Evolutionary conservation across 2,888 invertebrate genomes (phyloP), one percentile per base, ranked within the genome.

Genomic region (Chironomus riparius): DNA sequence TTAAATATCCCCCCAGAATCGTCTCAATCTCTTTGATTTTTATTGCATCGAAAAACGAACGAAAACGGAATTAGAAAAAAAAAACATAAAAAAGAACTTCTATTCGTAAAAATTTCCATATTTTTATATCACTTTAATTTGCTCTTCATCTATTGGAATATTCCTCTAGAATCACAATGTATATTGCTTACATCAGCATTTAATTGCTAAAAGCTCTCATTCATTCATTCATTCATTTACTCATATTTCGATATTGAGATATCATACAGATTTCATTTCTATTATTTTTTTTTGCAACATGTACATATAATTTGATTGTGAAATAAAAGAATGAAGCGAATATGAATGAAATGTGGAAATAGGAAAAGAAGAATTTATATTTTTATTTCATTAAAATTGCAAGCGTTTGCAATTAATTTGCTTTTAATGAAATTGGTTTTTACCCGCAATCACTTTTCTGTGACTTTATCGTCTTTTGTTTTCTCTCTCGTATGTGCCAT

Each of bases 381-480:
- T 73, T 74, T 74, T 47, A 74, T 74, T 74, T 68, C 62, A 74
- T 74, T 74, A 74, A 74, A 74, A 68, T 74, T 62, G 74, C 74
- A 68, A 74, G 48, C 74, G 74, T 74, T 74, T 74, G 74, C 74
- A 74, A 74, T 74, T 74, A 74, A 74, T 74, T 74, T 68, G 74
- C 74, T 74, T 74, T 74, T 74, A 74, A 68, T 74, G 74, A 74
- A 74, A 74, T 74, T 74, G 74, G 62, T 74, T 74, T 61, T 74
- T 47, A 74, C 47, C 65, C 74, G 48, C 74, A 74, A 68, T 68
- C 65, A 47, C 62, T 72, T 72, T 12, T 28, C 10, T 28, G 12
- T 70, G 47, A n/a, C 22, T 48, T 70, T 61, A 47, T 70, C 48
- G 47, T 13, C n/a, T 47, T 70, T 70, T 18, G 18, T 70, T 48